Base-by-base conservation (phyloP, 2,888 invertebrate genomes). In the Biston betularia region DNA sequence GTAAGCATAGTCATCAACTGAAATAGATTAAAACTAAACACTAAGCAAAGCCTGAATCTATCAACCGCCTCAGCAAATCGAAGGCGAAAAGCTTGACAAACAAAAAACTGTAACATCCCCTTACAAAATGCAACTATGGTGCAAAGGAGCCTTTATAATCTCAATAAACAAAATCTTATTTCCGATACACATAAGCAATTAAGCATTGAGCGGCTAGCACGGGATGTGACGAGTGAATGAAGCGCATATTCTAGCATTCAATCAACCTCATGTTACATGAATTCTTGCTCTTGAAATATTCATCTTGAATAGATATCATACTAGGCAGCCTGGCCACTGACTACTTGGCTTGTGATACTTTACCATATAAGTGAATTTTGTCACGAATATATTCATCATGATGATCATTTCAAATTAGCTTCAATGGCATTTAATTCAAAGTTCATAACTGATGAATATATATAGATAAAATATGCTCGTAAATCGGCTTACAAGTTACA, bases 141-240 rank as follows among this genome's bases (percentile, higher is more conserved):
- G n/a, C n/a, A 9, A 35, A 38, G 8, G 14, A 9, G 35, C 35
- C 38, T 38, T 38, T 11, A 10, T 15, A 9, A 38, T 53, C 14
- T 15, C 38, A 38, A 52, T 14, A 50, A 50, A 50, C 34, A 34
- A 12, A 50, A 7, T 7, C 12, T 38, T 35, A 6, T 6, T 53
- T 14, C 35, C 38, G 15, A 35, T 53, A 38, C 8, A n/a, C 6
- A n/a, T 6, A 14, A 38, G 42, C 11, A 11, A 10, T 11, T 5
- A 34, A 35, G 34, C 40, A 52, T 34, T 40, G 38, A 14, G 6
- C 40, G 15, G 34, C 45, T 14, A 56, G 35, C 40, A 58, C 48
- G 58, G 40, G 35, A 58, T 58, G 58, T 40, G 58, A 49, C 55
- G 34, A 56, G 55, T 34, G 48, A 40, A 58, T 58, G 38, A 38